These are phyloP conservation scores for Dolichallabes microphthalmus DNA, from an alignment of 2,113 vertebrate species.

Conservation along the genomic window DNA sequence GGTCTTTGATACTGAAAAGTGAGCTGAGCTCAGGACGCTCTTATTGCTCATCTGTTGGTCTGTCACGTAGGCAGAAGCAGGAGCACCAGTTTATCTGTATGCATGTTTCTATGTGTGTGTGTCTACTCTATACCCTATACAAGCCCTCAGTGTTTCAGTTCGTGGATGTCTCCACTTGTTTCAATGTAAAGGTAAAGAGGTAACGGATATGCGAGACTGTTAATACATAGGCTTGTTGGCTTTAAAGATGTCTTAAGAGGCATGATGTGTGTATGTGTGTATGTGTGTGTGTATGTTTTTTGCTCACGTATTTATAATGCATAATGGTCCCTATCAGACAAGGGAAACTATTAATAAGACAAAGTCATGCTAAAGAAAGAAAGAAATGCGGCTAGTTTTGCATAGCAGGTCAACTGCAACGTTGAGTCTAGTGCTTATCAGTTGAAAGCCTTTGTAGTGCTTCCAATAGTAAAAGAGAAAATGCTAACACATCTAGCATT, in stretches of 20 bases:
- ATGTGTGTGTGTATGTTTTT: neutral
- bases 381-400: conserved; percentile 43
- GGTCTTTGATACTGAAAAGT: conserved; percentile 26
- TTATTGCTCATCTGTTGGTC: conserved; percentile 52
- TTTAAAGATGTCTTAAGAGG: conserved; percentile 34
- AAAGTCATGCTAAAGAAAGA: conserved; percentile 24
- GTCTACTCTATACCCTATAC: neutral
- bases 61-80: conserved; percentile 32
- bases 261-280: neutral
- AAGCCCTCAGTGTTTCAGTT: conserved; percentile 18
- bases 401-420: conserved; percentile 47
- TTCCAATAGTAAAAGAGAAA: conserved; percentile 11
- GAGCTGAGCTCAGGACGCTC: conserved; percentile 23
- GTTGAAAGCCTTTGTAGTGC: conserved; percentile 26
- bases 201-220: neutral
- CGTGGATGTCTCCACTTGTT: conserved; percentile 13
- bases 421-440: conserved; percentile 32
- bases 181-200: neutral
- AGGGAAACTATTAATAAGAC: neutral
- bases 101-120: conserved; percentile 8
- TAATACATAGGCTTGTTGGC: conserved; percentile 7
- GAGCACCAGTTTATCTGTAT: conserved; percentile 42
- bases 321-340: conserved; percentile 35
- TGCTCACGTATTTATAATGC: conserved; percentile 30
- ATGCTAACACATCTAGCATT: neutral